A percentile compares a stretch with the other conserved stretches of the same genome.
phyloP scores from a whole-genome alignment of 2,888 invertebrate genomes.

The Sarcophaga subvicina region DNA sequence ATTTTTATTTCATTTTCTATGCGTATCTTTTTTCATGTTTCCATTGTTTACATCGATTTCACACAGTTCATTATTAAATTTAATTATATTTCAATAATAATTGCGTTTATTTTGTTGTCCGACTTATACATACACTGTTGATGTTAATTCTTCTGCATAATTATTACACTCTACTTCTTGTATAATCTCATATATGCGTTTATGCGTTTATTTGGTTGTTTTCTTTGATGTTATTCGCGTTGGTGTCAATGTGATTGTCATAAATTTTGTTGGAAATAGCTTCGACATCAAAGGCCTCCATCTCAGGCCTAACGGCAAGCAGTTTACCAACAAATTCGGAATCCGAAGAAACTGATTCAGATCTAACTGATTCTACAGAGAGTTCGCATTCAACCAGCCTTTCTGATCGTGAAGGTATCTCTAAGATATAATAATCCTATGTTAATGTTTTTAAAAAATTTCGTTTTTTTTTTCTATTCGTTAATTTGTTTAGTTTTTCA shows the following conservation, averaged over 20 bases:
- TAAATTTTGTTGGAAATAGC: conserved; percentile 49
- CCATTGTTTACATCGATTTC: conserved; percentile 26
- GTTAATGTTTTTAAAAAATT: conserved; percentile 13
- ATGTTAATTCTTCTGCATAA: background rate
- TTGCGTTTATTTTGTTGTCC: background rate
- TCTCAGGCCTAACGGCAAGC: conserved; percentile 60
- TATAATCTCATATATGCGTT: conserved; percentile 13
- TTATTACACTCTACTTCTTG: conserved; percentile 3
- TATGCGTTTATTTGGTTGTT: background rate
- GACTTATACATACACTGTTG: background rate
- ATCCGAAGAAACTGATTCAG: conserved; percentile 84
- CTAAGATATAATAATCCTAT: conserved; percentile 38
- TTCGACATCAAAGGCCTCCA: conserved; percentile 55
- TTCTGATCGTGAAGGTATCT: conserved; percentile 78
- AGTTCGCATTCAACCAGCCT: conserved; percentile 81
- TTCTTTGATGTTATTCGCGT: conserved; percentile 26
- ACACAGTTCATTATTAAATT: conserved; percentile 27
- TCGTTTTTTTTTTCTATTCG: conserved; percentile 42
- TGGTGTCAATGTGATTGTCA: conserved; percentile 43
- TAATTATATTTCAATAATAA: conserved; percentile 25
- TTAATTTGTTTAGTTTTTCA: conserved; percentile 23
- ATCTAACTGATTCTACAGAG: conserved; percentile 82
- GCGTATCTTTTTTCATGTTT: conserved; percentile 67
- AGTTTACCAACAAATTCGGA: conserved; percentile 73
- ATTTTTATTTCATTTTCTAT: conserved; percentile 48